A percentile compares a stretch with the other conserved stretches of the same genome.
These are phyloP conservation scores for Urocitellus parryii DNA, from an alignment of 2,113 vertebrate genomes.

Conservation along the genomic window DNA sequence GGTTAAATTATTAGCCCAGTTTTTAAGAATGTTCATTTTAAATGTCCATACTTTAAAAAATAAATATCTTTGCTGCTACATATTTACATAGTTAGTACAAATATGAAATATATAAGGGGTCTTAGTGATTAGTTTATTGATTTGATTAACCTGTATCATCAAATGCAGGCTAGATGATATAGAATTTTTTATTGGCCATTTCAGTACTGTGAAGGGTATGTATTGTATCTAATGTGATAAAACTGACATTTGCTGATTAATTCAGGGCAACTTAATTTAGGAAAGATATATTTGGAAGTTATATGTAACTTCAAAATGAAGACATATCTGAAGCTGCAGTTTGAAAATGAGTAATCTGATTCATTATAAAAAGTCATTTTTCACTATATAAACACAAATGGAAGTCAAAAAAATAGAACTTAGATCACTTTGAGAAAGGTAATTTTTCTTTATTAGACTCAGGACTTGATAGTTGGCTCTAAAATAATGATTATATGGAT, in stretches of 20 bases:
- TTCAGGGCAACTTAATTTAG: slow-evolving; percentile 3
- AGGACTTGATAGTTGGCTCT: not conserved
- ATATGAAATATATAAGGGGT: not conserved
- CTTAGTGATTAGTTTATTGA: slow-evolving; percentile 24
- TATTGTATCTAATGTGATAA: not conserved
- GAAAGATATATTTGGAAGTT: not conserved
- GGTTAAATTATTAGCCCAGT: not conserved
- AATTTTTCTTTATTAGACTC: not conserved
- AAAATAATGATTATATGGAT: slow-evolving; percentile 35
- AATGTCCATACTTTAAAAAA: not conserved
- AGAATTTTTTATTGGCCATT: not conserved
- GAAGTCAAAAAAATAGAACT: not conserved
- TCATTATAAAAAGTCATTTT: not conserved
- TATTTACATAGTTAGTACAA: slow-evolving; percentile 53
- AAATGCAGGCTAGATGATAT: slow-evolving; percentile 10
- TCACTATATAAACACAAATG: slow-evolving; percentile 19
- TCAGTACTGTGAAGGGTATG: not conserved
- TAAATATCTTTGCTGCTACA: not conserved
- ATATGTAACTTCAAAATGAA: slow-evolving; percentile 39
- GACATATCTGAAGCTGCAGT: not conserved
- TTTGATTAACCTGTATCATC: slow-evolving; percentile 48
- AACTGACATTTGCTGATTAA: slow-evolving; percentile 31
- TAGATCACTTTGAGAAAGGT: not conserved
- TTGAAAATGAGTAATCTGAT: slow-evolving; percentile 56
- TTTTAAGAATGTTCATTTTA: slow-evolving; percentile 36